Evolutionary conservation across 2,797 vertebrate species (phyloP).

Genomic region (Galagoides demidoff): DNA sequence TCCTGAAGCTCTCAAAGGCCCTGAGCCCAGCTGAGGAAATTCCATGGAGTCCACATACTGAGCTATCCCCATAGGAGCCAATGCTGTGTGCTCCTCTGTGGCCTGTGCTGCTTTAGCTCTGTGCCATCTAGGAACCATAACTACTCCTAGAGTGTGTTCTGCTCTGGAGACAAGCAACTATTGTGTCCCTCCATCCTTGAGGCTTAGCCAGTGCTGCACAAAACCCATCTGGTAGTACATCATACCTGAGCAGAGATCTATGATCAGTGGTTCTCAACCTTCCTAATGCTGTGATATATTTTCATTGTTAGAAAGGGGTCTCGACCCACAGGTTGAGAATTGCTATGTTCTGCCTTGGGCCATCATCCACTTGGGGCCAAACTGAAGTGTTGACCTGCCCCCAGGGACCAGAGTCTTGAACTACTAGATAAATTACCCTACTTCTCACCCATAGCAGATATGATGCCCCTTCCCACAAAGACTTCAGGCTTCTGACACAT

Average conservation of each 20-base stretch:
- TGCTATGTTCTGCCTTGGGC: no score
- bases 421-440: no score
- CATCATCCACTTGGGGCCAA: background rate
- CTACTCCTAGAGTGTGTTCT: background rate
- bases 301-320: no score
- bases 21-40: background rate
- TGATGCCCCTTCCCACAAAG: background rate
- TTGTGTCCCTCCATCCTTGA: background rate
- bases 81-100: background rate
- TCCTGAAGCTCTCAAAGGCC: background rate
- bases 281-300: no score
- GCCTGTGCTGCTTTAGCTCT: background rate
- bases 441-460: background rate
- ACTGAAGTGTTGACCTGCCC: no score
- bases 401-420: no score
- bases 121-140: background rate
- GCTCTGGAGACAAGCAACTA: background rate
- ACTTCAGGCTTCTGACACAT: background rate
- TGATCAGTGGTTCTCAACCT: background rate
- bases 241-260: background rate
- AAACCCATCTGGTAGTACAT: background rate
- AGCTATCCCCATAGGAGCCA: background rate
- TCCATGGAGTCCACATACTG: background rate
- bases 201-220: background rate
- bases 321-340: no score